Evolutionary conservation across 2,113 vertebrate genomes (phyloP), one percentile per base, ranked within the genome.

Genomic region (Gymnarchus niloticus): DNA sequence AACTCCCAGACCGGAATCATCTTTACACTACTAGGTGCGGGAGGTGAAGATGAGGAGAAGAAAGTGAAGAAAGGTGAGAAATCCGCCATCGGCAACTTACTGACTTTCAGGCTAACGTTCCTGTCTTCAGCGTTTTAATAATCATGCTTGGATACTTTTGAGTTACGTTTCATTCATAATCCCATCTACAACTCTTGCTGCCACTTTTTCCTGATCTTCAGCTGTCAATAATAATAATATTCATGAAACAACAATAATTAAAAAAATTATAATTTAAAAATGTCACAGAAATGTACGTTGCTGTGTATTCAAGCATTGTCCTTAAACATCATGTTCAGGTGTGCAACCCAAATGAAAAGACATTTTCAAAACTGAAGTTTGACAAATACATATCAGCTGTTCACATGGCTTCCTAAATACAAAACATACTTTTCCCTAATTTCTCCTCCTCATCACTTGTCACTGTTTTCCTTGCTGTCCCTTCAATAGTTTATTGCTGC

Each of bases 1-100:
- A 98, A 99, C 93, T 99, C 98, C 86, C 98, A 99, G 87, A 99
- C 98, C 0, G 98, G 98, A 85, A 99, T 99, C 90, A 99, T 99
- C 93, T 97, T 99, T 87, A 98, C 97, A 33, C 95, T 99, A 52
- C 83, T 99, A 90, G 97, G 97, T 8, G 96, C 96, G 0, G 91
- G 95, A 28, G 96, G 96, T 84, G 95, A 94, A 0, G 96, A 96
- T 0, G 97, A 97, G 61, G 96, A 96, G 85, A 97, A 97, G 90
- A 98, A 98, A 88, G 95, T 94, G 91, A 99, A 98, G 94, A 98
- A 99, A 98, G 96, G 98, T 99, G 95, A 96, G 95, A 88, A 41
- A 12, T 76, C 17, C 10, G 3, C 0, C 83, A 6, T 7, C 83
- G 44, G 1, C 46, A 44, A 65, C 19, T 17, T 25, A 1, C 9